Conservation (phyloP, 2,888 invertebrate genomes). For the Urechis unicinctus region DNA sequence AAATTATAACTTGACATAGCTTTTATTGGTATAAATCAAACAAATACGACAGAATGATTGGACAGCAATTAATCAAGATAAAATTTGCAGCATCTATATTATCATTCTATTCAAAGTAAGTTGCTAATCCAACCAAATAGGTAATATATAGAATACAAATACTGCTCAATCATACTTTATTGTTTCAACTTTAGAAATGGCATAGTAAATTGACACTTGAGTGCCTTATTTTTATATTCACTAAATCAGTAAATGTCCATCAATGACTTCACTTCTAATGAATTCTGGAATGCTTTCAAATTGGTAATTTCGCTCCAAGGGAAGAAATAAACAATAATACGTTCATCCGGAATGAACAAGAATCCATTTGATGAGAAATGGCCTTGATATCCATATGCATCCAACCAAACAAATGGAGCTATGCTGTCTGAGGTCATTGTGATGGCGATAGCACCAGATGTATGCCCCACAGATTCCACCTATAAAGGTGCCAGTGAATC, state of each 20-base stretch:
- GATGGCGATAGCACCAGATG: conserved; percentile 14
- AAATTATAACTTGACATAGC: too few species aligned
- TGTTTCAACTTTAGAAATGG: too few species aligned
- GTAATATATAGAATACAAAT: too few species aligned
- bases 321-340: neutral
- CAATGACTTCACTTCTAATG: neutral
- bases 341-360: conserved; percentile 32
- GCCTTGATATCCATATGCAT: conserved; percentile 53
- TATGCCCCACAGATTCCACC: neutral
- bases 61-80: too few species aligned
- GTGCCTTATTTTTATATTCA: too few species aligned
- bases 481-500: neutral
- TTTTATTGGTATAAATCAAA: too few species aligned
- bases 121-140: too few species aligned
- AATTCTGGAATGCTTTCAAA: neutral
- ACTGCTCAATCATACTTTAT: too few species aligned
- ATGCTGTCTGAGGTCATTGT: conserved; percentile 26
- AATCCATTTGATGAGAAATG: conserved; percentile 74
- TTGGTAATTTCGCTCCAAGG: neutral
- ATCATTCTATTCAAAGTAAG: too few species aligned
- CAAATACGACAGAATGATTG: too few species aligned
- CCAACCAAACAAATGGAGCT: conserved; percentile 49
- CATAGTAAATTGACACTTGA: too few species aligned
- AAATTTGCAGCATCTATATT: too few species aligned
- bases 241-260: neutral